Evolutionary conservation across 2,797 vertebrate species (phyloP).

Genomic region (Euthynnus affinis): DNA sequence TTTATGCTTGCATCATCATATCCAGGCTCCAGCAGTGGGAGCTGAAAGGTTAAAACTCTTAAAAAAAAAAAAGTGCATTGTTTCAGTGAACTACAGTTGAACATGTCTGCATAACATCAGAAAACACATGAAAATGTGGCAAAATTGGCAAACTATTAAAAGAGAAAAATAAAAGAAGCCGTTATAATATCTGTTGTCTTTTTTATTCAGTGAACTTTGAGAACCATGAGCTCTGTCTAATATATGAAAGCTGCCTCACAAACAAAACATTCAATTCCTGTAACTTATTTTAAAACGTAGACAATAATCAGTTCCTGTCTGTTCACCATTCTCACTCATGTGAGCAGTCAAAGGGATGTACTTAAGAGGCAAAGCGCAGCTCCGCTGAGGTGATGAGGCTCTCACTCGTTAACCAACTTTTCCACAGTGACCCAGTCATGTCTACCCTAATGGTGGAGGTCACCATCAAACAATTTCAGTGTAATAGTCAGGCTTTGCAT

Average conservation of each 20-base stretch:
- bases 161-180: constrained; percentile 1
- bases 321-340: background rate
- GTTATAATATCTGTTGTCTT: background rate
- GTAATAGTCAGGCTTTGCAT: constrained; percentile 8
- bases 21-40: constrained; percentile 28
- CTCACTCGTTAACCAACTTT: constrained; percentile 53
- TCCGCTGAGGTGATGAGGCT: constrained; percentile 26
- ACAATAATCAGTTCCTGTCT: background rate
- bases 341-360: constrained; percentile 25
- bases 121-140: constrained; percentile 25
- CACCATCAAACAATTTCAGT: constrained; percentile 40
- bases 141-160: background rate
- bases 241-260: background rate
- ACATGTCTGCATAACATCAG: background rate
- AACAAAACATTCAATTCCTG: background rate
- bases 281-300: background rate
- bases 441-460: constrained; percentile 30
- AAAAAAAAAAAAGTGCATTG: background rate
- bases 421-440: constrained; percentile 48
- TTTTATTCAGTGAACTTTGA: background rate
- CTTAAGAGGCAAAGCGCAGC: constrained; percentile 48
- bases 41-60: constrained; percentile 39
- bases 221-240: background rate
- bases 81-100: background rate
- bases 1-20: constrained; percentile 25